These are phyloP conservation scores for Melanogrammus aeglefinus DNA, from an alignment of 2,797 vertebrate species.

Conservation along the genomic window DNA sequence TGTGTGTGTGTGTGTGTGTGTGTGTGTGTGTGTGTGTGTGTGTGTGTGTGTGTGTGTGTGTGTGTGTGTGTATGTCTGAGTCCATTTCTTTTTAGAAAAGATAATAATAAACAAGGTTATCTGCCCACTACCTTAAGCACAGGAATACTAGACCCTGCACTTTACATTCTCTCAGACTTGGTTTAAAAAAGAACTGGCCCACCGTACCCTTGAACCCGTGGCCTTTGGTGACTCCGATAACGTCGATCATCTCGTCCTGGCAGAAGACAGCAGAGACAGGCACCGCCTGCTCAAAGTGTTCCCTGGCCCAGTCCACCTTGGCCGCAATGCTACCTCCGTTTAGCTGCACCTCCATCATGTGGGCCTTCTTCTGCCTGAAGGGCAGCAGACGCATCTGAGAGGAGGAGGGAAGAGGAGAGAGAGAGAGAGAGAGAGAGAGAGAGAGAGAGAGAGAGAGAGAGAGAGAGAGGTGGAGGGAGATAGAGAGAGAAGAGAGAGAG, in stretches of 20 bases:
- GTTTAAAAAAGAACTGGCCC: too few relatives aligned
- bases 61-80: neutral
- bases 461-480: too few relatives aligned
- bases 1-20: neutral
- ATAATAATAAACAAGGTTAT: neutral
- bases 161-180: neutral
- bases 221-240: conserved; percentile 89
- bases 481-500: conserved; percentile 16
- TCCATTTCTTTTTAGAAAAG: neutral
- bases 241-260: conserved; percentile 90
- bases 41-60: neutral
- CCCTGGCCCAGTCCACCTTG: conserved; percentile 90
- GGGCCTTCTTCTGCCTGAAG: conserved; percentile 89
- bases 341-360: conserved; percentile 92
- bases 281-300: conserved; percentile 87
- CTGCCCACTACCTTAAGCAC: too few relatives aligned
- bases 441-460: neutral
- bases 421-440: conserved; percentile 9
- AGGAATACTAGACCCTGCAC: neutral
- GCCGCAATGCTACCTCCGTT: conserved; percentile 86
- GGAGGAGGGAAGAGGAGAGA: neutral
- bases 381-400: conserved; percentile 86
- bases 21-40: neutral
- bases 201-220: conserved; percentile 88
- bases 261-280: conserved; percentile 80